Evolutionary conservation across 1,140 invertebrate species (phyloP).

Genomic region (Drosophila sechellia): DNA sequence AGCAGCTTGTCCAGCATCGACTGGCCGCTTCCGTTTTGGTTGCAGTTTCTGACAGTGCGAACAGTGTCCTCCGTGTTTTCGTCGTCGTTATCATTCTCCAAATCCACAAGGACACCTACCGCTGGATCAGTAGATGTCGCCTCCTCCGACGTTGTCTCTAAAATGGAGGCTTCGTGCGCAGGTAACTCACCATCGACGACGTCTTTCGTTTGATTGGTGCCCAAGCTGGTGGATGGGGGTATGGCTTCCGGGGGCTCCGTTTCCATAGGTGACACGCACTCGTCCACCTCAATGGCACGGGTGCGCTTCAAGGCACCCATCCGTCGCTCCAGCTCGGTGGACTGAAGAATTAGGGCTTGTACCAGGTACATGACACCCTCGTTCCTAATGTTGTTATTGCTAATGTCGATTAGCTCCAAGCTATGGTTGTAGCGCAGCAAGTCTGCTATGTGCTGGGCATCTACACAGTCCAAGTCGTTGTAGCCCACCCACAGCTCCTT

Average conservation of each 20-base stretch:
- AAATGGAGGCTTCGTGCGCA: neutral
- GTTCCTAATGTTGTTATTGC: slow-evolving; percentile 91
- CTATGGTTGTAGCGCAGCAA: slow-evolving; percentile 89
- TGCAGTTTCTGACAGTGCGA: slow-evolving; percentile 59
- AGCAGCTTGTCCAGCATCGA: slow-evolving; percentile 82
- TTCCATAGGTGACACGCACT: slow-evolving; percentile 63
- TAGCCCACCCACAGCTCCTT: slow-evolving; percentile 93
- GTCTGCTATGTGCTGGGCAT: slow-evolving; percentile 91
- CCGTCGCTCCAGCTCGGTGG: slow-evolving; percentile 80
- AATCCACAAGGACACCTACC: slow-evolving; percentile 52
- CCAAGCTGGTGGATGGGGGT: neutral
- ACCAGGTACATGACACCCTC: slow-evolving; percentile 89
- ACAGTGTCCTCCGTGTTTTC: slow-evolving; percentile 82
- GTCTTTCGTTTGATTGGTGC: slow-evolving; percentile 1
- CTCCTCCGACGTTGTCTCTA: slow-evolving; percentile 7
- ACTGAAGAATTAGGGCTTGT: slow-evolving; percentile 90
- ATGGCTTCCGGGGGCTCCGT: slow-evolving; percentile 8
- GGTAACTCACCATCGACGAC: slow-evolving; percentile 13
- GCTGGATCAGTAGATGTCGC: slow-evolving; percentile 17
- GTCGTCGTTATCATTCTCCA: slow-evolving; percentile 73
- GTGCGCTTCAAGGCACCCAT: slow-evolving; percentile 67
- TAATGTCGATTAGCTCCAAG: slow-evolving; percentile 91
- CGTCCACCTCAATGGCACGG: slow-evolving; percentile 76
- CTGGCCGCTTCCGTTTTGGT: slow-evolving; percentile 56
- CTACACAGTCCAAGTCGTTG: slow-evolving; percentile 90